Conservation (phyloP, 2,797 vertebrate species). For the Coranthus polyacanthus region DNA sequence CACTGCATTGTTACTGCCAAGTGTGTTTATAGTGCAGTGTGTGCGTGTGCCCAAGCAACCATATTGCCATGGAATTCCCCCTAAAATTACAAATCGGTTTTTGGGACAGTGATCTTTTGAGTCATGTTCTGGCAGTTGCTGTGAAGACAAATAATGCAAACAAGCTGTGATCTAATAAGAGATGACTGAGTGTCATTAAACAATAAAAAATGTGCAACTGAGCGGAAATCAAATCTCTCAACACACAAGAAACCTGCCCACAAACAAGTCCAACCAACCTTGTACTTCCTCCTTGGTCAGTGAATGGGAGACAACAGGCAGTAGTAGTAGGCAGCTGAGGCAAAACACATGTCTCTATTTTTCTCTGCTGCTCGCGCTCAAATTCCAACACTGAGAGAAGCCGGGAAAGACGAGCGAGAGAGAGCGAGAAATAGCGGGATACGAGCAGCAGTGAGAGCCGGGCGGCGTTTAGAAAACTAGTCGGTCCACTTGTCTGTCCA, state of each 20-base stretch:
- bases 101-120: constrained; percentile 24
- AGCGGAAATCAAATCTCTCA: neutral
- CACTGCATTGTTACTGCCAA: constrained; percentile 50
- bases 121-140: constrained; percentile 23
- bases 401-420: constrained; percentile 5
- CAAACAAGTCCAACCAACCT: constrained; percentile 69
- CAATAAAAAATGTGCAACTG: neutral
- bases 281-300: constrained; percentile 66
- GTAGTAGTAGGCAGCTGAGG: constrained; percentile 54
- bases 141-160: constrained; percentile 20
- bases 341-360: constrained; percentile 77
- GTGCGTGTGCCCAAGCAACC: constrained; percentile 8
- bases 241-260: constrained; percentile 10
- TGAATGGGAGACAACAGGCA: constrained; percentile 60
- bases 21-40: constrained; percentile 54
- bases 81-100: constrained; percentile 48
- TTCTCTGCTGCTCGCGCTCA: constrained; percentile 23
- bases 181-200: neutral
- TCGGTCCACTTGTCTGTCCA: constrained; percentile 47
- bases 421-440: constrained; percentile 33
- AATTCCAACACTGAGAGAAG: constrained; percentile 59
- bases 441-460: constrained; percentile 15
- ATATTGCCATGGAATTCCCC: constrained; percentile 68
- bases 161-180: neutral
- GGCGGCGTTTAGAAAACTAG: constrained; percentile 39